phyloP scores from a whole-genome alignment of 2,888 invertebrate genomes.

The Antheraea assamensis region DNA sequence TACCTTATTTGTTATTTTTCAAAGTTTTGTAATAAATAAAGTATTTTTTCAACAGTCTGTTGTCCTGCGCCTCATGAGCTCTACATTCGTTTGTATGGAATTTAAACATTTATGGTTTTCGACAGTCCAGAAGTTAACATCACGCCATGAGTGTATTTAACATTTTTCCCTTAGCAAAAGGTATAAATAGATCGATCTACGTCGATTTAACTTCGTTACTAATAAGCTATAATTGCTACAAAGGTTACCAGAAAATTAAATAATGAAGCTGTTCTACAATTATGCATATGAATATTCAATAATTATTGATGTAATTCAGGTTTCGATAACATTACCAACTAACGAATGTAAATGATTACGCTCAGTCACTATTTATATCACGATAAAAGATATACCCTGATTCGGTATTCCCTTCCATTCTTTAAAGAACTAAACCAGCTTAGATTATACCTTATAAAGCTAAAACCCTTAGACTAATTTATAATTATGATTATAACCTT shows the following conservation, averaged over 20 bases:
- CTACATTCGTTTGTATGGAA: no score
- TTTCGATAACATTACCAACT: not conserved
- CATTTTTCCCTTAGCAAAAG: not conserved
- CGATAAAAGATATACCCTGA: not conserved
- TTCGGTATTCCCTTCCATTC: no score
- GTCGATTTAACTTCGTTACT: not conserved
- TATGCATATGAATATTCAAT: not conserved
- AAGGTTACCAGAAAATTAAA: not conserved
- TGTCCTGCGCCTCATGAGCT: no score
- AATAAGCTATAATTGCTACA: not conserved
- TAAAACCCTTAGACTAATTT: not conserved
- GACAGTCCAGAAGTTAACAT: no score
- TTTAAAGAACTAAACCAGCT: not conserved
- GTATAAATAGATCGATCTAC: not conserved
- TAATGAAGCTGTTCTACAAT: not conserved
- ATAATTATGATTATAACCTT: constrained; percentile 29
- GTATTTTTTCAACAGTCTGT: no score
- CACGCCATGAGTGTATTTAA: not conserved
- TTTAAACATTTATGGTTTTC: no score
- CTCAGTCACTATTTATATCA: not conserved
- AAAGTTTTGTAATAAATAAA: no score
- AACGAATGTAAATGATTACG: not conserved
- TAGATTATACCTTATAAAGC: not conserved
- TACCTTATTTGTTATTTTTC: no score
- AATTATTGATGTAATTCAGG: not conserved